A percentile compares a stretch with the other conserved stretches of the same genome.
phyloP scores from a whole-genome alignment of 1,140 invertebrate genomes.

The Geopemphigus sp. region DNA sequence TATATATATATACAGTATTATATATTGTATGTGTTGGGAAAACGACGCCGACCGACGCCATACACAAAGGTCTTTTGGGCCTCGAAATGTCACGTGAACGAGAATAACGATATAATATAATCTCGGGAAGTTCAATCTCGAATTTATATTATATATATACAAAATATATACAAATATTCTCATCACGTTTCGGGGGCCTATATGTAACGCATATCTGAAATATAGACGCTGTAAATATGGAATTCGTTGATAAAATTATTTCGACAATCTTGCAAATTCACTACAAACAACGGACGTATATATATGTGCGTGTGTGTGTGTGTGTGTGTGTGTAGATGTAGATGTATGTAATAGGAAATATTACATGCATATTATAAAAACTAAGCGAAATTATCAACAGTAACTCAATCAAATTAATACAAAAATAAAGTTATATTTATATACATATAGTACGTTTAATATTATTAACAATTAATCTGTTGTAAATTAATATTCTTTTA shows the following conservation, averaged over 20 bases:
- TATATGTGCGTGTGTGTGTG: neutral
- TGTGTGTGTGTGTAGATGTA: too few species aligned
- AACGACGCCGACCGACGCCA: neutral
- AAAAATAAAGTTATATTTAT: too few species aligned
- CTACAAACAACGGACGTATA: neutral
- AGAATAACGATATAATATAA: neutral
- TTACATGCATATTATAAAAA: too few species aligned
- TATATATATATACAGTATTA: neutral
- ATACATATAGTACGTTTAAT: neutral
- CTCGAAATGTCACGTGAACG: slow-evolving; percentile 21
- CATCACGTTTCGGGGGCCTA: slow-evolving; percentile 3
- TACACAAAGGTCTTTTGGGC: neutral
- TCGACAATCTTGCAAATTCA: neutral
- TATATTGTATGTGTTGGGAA: too few species aligned
- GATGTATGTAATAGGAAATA: too few species aligned
- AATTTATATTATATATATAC: neutral
- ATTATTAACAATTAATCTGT: too few species aligned
- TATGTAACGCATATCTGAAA: neutral
- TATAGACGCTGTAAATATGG: neutral
- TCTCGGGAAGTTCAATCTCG: slow-evolving; percentile 21
- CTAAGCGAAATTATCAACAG: too few species aligned
- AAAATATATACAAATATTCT: neutral
- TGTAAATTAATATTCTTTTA: too few species aligned
- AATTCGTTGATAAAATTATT: slow-evolving; percentile 4
- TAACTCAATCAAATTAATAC: too few species aligned